Conservation (phyloP, 2,113 vertebrate genomes). For the Barnardius zonarius region DNA sequence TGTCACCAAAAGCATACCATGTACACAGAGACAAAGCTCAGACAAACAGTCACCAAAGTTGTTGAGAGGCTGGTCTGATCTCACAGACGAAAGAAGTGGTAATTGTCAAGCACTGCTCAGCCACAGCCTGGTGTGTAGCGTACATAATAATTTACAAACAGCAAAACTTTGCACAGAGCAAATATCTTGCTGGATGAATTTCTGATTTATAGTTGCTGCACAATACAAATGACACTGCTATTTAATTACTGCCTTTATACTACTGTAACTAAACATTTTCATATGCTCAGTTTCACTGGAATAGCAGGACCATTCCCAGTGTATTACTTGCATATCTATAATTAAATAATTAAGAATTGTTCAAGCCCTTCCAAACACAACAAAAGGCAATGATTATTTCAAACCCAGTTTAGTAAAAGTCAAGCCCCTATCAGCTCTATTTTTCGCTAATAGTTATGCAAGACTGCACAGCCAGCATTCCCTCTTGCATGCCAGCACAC, state of each 20-base stretch:
- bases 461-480: slow-evolving; percentile 81
- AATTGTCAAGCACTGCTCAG: slow-evolving; percentile 19
- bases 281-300: slow-evolving; percentile 77
- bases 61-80: slow-evolving; percentile 42
- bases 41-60: slow-evolving; percentile 61
- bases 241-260: slow-evolving; percentile 78
- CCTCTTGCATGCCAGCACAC: slow-evolving; percentile 86
- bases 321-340: slow-evolving; percentile 78
- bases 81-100: background rate
- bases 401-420: slow-evolving; percentile 78
- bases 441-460: slow-evolving; percentile 82
- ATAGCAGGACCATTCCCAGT: slow-evolving; percentile 79
- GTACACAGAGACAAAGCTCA: slow-evolving; percentile 49
- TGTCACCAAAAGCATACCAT: slow-evolving; percentile 48
- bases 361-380: slow-evolving; percentile 81
- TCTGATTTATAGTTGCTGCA: slow-evolving; percentile 48
- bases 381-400: slow-evolving; percentile 78
- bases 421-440: slow-evolving; percentile 79
- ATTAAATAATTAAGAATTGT: slow-evolving; percentile 84
- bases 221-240: slow-evolving; percentile 68
- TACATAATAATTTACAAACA: slow-evolving; percentile 45
- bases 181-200: slow-evolving; percentile 49
- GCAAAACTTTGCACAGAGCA: slow-evolving; percentile 45
- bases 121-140: background rate
- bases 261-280: slow-evolving; percentile 81